Evolutionary conservation across 2,797 vertebrate species (phyloP).

Genomic region (Sus cebifrons): DNA sequence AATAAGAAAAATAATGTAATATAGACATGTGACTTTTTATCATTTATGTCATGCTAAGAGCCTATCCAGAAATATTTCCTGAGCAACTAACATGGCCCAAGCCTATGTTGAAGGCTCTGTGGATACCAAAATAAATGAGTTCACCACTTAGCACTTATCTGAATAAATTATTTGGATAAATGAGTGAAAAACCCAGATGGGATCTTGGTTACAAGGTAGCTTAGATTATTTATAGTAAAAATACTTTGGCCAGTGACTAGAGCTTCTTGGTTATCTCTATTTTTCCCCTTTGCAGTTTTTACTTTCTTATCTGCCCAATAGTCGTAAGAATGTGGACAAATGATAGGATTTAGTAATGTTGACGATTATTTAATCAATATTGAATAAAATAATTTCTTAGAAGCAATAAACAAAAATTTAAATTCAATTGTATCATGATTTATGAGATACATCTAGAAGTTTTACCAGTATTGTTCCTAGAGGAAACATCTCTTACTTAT

Average conservation of each 20-base stretch:
- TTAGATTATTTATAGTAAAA: slow-evolving; percentile 7
- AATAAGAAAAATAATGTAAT: slow-evolving; percentile 33
- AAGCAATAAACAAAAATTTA: neutral
- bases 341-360: neutral
- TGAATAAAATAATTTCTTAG: slow-evolving; percentile 34
- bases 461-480: neutral
- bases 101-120: neutral
- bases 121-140: slow-evolving; percentile 22
- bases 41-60: neutral
- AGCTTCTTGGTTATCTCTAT: neutral
- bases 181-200: neutral
- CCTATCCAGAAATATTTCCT: slow-evolving; percentile 5
- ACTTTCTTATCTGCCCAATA: neutral
- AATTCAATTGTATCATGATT: slow-evolving; percentile 15
- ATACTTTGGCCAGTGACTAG: neutral
- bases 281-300: neutral
- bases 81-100: neutral
- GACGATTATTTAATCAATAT: neutral
- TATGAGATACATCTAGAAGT: neutral
- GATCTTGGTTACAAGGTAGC: neutral
- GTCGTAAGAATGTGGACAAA: neutral
- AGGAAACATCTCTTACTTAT: neutral
- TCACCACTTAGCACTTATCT: neutral
- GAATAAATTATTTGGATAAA: neutral
- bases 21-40: neutral